Evolutionary conservation across 2,113 vertebrate genomes (phyloP), one percentile per base, ranked within the genome.

Genomic region (Corvus moneduloides): DNA sequence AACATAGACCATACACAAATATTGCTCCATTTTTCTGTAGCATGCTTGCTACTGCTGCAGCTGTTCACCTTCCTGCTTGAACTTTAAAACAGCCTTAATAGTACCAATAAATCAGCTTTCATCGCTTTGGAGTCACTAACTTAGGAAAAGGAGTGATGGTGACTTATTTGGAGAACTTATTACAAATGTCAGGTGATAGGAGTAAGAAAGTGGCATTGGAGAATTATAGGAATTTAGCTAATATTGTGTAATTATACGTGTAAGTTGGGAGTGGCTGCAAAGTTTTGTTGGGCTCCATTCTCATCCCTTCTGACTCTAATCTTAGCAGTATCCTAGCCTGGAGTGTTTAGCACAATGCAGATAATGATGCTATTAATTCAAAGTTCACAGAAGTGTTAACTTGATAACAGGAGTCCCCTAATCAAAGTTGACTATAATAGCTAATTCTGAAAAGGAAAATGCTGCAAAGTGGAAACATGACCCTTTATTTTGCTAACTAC

Each of bases 21-120:
- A 74, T 71, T 87, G 71, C 86, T 93, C 12, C 67, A 7, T 73
- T 78, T 79, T 10, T 43, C 33, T 64, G 63, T 24, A 66, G 55
- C 49, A 19, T 41, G 20, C 66, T 77, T 85, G 28, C 48, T 88
- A 28, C 41, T 39, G 73, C 71, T 64, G n/a, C 86, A 94, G 80
- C 82, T 95, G 88, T 87, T 95, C 52, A 43, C 55, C 78, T 94
- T 90, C 77, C 55, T 75, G 58, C 39, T 59, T 92, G 95, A 96
- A 96, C 95, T 96, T 94, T 93, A 84, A 66, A 96, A 59, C 23
- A 93, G 30, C 26, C 64, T 91, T 49, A 51, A n/a, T 23, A 63
- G 28, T 54, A 39, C 15, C 43, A 28, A 69, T 95, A 95, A 97
- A 96, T 94, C 84, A 87, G 30, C 51, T 32, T 79, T 76, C 43